Evolutionary conservation across 2,888 invertebrate species (phyloP), one percentile per base, ranked within the genome.

Genomic region (Drosophila fungiperda): DNA sequence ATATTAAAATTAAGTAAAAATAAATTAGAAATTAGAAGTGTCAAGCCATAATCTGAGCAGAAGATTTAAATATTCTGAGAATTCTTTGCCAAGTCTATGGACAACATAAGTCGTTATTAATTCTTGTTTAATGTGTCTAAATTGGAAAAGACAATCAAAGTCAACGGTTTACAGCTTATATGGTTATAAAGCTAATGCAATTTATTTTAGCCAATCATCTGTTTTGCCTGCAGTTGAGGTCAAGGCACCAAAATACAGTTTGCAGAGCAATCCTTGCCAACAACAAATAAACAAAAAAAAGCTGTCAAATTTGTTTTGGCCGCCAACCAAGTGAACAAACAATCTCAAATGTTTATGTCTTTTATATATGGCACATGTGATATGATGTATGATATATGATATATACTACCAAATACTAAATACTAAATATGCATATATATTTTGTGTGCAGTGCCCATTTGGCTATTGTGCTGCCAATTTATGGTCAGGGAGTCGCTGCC

Each of bases 401-500:
- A 36, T 49, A 48, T 68, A 52, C 38, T 49, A 33, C 29, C 54
- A n/a, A 53, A 60, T 45, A 32, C 33, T 52, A 64, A 17, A 48
- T 53, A 55, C 29, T 45, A 57, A 48, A 17, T 63, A 63, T 32
- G 38, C 20, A 57, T 69, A 15, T 58, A 57, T 55, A 35, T 70
- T n/a, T 48, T 71, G 42, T 63, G 35, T 63, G 63, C 50, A 52
- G 63, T 36, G 33, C 17, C 71, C 66, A 77, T 85, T 85, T 80
- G 82, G 86, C 80, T 77, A 73, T 80, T 65, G 75, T 62, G 35
- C 40, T 54, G 36, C 40, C 52, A 71, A 87, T 83, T 83, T 83
- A 83, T 72, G 80, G 63, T 40, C 80, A 75, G 88, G 83, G 80
- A 78, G 76, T 74, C 61, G 77, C 52, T 85, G 89, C 69, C 83